Evolutionary conservation across 2,797 vertebrate genomes (phyloP).

Genomic region (Phataginus tricuspis): DNA sequence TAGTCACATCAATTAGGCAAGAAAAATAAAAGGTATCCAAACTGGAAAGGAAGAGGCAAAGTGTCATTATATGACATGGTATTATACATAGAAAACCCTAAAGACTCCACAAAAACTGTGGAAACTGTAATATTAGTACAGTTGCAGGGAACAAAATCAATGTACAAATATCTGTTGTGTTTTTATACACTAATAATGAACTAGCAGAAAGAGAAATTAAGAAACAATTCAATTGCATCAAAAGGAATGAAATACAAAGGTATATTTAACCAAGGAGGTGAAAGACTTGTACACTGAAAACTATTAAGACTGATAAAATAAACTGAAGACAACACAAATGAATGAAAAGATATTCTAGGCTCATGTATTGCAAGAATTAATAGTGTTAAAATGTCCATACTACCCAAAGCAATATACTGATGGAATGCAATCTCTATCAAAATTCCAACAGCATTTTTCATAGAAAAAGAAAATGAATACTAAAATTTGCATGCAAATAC

Average conservation of each 20-base stretch:
- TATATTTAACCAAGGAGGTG: neutral
- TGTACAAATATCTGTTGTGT: neutral
- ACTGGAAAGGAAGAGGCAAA: neutral
- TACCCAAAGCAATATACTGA: neutral
- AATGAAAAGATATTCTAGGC: neutral
- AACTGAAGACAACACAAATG: neutral
- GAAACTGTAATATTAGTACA: neutral
- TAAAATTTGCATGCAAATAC: neutral
- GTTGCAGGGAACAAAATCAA: neutral
- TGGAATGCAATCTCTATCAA: neutral
- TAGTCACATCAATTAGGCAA: neutral
- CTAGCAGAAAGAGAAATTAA: neutral
- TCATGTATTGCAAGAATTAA: neutral
- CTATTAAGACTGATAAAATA: neutral
- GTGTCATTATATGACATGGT: neutral
- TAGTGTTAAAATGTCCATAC: neutral
- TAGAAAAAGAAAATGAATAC: neutral
- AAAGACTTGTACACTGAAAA: neutral
- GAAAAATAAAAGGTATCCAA: neutral
- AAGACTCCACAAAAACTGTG: neutral
- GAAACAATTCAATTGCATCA: neutral
- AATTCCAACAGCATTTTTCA: neutral
- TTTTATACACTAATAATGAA: neutral
- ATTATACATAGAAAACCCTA: too few relatives aligned
- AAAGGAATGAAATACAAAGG: neutral